phyloP scores from a whole-genome alignment of 2,888 invertebrate genomes.

The Piscicola geometra region DNA sequence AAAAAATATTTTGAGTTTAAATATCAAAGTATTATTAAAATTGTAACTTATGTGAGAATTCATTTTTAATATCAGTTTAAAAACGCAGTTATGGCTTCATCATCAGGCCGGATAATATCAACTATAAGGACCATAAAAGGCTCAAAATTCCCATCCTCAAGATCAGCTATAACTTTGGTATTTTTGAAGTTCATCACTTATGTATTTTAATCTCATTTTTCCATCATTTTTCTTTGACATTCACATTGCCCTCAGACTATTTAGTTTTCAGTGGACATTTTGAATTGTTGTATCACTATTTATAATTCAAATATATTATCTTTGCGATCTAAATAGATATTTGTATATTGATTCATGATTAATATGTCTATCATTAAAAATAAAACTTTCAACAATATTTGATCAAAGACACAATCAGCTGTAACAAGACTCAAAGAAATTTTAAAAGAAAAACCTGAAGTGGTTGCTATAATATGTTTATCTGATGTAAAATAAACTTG shows the following conservation, averaged over 20 bases:
- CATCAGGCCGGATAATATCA: constrained; percentile 26
- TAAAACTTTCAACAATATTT: constrained; percentile 28
- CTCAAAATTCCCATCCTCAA: constrained; percentile 3
- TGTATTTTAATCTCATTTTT: neutral
- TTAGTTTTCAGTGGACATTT: too few species aligned
- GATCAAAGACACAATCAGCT: constrained; percentile 71
- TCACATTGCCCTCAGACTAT: neutral
- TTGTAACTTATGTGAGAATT: too few species aligned
- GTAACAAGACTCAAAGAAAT: constrained; percentile 78
- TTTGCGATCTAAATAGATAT: neutral
- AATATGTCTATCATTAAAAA: too few species aligned
- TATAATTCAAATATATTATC: neutral
- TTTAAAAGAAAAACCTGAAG: constrained; percentile 70
- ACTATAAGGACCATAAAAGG: constrained; percentile 27
- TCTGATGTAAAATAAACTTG: neutral
- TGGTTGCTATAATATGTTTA: constrained; percentile 58
- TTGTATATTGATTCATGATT: too few species aligned
- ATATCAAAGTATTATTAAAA: too few species aligned
- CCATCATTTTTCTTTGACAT: neutral
- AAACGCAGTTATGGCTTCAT: constrained; percentile 25
- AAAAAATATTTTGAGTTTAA: too few species aligned
- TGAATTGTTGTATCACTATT: neutral
- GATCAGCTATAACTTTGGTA: constrained; percentile 29
- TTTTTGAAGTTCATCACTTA: neutral
- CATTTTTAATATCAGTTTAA: too few species aligned